These are phyloP conservation scores for Formica exsecta DNA, from an alignment of 1,140 invertebrate genomes.

Conservation along the genomic window DNA sequence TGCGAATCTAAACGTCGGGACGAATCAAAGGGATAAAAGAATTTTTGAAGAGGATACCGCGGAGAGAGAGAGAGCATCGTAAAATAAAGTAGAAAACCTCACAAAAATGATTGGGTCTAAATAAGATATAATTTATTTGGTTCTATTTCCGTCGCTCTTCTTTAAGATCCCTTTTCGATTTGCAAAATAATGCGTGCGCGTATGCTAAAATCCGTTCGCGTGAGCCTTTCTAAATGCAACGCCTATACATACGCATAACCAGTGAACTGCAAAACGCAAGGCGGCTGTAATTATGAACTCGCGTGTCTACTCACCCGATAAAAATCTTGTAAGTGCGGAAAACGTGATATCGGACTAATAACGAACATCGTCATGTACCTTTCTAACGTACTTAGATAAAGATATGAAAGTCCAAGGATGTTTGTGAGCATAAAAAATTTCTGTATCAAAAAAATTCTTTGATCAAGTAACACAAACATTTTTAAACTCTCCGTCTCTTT, in stretches of 20 bases:
- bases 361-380: neutral
- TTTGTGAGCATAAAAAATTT: neutral
- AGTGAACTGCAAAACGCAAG: conserved; percentile 34
- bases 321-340: conserved; percentile 9
- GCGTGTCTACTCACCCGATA: conserved; percentile 26
- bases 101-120: neutral
- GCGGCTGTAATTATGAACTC: conserved; percentile 30
- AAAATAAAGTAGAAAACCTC: neutral
- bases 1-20: neutral
- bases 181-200: neutral
- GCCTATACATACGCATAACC: neutral
- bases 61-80: too few species aligned
- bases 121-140: too few species aligned
- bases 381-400: neutral
- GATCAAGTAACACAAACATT: neutral
- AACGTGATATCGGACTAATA: conserved; percentile 4
- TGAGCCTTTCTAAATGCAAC: conserved; percentile 17
- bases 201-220: conserved; percentile 23
- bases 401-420: neutral
- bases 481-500: neutral
- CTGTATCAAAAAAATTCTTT: neutral
- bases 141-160: neutral
- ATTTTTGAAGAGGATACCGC: neutral
- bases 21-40: conserved; percentile 12
- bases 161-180: neutral